Percentiles rank a stretch among this genome's conserved stretches.
Conservation (phyloP, 2,797 vertebrate genomes). For the Macropodus opercularis region DNA sequence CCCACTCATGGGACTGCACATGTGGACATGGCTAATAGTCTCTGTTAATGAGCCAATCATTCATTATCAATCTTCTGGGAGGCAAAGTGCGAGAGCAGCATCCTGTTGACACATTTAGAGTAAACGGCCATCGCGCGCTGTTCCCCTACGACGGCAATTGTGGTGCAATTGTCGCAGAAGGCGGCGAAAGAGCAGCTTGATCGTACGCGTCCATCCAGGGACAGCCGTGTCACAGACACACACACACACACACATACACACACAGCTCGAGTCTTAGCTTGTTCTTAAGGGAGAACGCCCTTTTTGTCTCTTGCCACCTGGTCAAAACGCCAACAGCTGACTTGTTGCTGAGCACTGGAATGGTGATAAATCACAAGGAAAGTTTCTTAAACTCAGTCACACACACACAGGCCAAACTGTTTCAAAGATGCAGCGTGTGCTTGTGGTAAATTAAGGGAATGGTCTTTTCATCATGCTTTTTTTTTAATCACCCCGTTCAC, state of each 20-base stretch:
- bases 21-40: constrained; percentile 86
- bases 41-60: constrained; percentile 87
- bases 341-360: constrained; percentile 77
- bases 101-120: constrained; percentile 81
- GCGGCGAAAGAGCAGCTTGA: constrained; percentile 67
- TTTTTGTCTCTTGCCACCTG: constrained; percentile 82
- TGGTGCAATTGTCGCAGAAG: constrained; percentile 61
- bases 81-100: constrained; percentile 73
- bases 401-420: constrained; percentile 28
- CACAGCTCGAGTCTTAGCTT: constrained; percentile 56
- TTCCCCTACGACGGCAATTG: constrained; percentile 53
- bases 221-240: constrained; percentile 65
- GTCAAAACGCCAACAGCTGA: constrained; percentile 84
- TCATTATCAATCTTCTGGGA: constrained; percentile 86
- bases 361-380: constrained; percentile 78
- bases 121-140: constrained; percentile 64
- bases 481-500: neutral
- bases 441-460: no score
- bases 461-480: no score
- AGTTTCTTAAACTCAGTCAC: constrained; percentile 43
- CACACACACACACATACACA: constrained; percentile 21
- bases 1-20: constrained; percentile 81
- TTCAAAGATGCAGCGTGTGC: neutral
- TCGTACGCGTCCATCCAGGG: constrained; percentile 66
- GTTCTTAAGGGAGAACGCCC: constrained; percentile 73